Conservation (phyloP, 2,797 vertebrate species). For the Garrulus glandarius region DNA sequence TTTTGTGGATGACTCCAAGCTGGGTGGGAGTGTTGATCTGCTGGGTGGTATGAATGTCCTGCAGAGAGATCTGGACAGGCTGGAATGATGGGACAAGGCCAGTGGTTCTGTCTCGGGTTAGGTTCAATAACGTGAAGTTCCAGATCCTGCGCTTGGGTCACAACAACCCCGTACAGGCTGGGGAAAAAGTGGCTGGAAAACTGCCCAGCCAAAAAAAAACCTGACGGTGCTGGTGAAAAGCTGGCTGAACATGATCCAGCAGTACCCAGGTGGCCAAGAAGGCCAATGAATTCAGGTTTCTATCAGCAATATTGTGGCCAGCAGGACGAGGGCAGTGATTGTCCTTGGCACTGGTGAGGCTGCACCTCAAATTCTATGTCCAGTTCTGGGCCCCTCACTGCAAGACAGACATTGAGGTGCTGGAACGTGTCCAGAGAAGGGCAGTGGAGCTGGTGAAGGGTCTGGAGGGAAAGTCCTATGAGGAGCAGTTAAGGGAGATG, state of each 20-base stretch:
- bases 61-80: background rate
- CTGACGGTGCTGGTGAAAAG: background rate
- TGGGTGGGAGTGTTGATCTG: background rate
- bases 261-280: background rate
- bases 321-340: background rate
- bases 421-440: rapidly evolving
- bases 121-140: background rate
- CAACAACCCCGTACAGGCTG: background rate
- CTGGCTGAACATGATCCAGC: background rate
- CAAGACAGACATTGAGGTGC: background rate
- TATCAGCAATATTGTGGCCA: background rate
- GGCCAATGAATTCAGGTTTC: no score
- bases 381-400: background rate
- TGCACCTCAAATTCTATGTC: background rate
- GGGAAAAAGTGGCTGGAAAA: background rate
- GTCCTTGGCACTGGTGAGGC: background rate
- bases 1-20: background rate
- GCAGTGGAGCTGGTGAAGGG: rapidly evolving
- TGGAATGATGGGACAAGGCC: background rate
- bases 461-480: background rate
- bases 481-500: background rate
- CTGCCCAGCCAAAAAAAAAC: background rate
- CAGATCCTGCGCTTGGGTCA: background rate
- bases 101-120: background rate
- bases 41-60: background rate